Percentiles rank a stretch among this genome's conserved stretches.
Conservation (phyloP, 1,140 invertebrate genomes). For the Macrosteles quadrilineatus region DNA sequence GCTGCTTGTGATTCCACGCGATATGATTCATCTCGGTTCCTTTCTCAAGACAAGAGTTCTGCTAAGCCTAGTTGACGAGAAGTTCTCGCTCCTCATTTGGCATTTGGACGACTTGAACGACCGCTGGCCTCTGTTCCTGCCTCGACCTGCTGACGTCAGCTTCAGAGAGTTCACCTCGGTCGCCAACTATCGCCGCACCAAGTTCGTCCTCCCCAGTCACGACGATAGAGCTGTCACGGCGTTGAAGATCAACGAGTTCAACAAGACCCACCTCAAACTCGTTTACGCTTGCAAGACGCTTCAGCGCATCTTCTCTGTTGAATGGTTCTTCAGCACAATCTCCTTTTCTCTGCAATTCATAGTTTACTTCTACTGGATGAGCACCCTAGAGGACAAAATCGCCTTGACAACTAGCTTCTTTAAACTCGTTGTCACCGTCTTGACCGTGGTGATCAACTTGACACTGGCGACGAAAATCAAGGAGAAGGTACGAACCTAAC, state of each 20-base stretch:
- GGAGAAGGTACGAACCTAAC: no score
- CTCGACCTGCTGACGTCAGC: neutral
- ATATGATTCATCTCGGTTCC: no score
- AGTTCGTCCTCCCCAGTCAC: neutral
- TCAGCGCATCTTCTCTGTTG: neutral
- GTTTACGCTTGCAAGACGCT: neutral
- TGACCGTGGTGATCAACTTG: neutral
- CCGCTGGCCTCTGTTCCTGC: constrained; percentile 3
- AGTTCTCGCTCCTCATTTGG: neutral
- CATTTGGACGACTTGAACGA: constrained; percentile 5
- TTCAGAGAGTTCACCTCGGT: neutral
- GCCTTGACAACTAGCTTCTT: neutral
- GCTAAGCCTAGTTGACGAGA: neutral
- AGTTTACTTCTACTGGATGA: neutral
- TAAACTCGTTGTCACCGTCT: neutral
- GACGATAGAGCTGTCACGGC: neutral
- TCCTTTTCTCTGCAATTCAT: neutral
- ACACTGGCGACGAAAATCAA: neutral
- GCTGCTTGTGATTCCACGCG: no score
- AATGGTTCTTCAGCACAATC: neutral
- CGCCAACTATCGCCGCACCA: neutral
- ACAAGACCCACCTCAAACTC: neutral
- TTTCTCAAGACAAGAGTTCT: neutral
- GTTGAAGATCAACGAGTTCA: neutral
- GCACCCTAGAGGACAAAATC: neutral